phyloP scores from a whole-genome alignment of 2,113 vertebrate species.

The Shinisaurus crocodilurus region DNA sequence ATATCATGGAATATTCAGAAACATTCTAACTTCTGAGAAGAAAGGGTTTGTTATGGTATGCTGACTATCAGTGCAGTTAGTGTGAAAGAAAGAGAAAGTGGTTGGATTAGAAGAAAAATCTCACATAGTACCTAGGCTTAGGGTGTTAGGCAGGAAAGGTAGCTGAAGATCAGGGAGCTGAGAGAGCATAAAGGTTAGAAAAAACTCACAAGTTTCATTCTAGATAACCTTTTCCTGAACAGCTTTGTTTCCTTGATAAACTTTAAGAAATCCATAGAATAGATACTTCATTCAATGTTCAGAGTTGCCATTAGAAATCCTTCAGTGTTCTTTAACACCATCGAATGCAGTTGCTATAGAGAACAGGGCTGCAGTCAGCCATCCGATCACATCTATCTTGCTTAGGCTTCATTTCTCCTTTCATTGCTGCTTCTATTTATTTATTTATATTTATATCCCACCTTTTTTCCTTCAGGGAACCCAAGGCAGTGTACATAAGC shows the following conservation, averaged over 20 bases:
- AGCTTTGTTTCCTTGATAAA: constrained; percentile 27
- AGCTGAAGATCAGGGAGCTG: not conserved
- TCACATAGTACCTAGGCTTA: not conserved
- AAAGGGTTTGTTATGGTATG: not conserved
- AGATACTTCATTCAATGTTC: constrained; percentile 23
- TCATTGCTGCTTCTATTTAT: not conserved
- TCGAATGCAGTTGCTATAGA: not conserved
- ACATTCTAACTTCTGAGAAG: not conserved
- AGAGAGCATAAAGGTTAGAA: not conserved
- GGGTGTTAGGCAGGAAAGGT: not conserved
- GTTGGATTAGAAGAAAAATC: not conserved
- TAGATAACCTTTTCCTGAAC: not conserved
- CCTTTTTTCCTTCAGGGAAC: no score
- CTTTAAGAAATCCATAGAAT: constrained; percentile 30
- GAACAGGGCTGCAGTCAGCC: constrained; percentile 29
- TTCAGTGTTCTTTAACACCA: constrained; percentile 27
- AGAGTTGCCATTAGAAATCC: not conserved
- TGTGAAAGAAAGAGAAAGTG: not conserved
- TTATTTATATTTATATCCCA: no score
- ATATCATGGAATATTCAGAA: not conserved
- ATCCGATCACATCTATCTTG: not conserved
- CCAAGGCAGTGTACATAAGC: no score
- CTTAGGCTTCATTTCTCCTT: constrained; percentile 32
- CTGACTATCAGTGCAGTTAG: not conserved
- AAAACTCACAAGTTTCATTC: not conserved